Evolutionary conservation across 2,797 vertebrate species (phyloP).

Genomic region (Iguana delicatissima): DNA sequence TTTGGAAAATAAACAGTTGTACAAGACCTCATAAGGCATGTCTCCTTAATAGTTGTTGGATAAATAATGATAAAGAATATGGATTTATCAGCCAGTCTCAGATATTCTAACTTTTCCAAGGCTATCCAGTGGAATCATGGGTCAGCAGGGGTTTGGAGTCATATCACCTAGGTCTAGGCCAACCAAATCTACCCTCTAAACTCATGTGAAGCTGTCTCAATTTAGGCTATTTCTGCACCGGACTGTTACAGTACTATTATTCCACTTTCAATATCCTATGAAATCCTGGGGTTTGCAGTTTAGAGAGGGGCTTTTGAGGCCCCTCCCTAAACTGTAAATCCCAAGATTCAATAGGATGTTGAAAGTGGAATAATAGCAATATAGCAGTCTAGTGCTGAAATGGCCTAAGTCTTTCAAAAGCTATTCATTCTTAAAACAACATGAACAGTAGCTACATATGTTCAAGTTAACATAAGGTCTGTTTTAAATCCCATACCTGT

Average conservation of each 20-base stretch:
- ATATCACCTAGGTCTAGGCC: neutral
- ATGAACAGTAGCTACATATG: neutral
- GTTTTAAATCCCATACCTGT: slow-evolving; percentile 81
- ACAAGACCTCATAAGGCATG: neutral
- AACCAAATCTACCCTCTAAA: neutral
- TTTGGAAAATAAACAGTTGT: neutral
- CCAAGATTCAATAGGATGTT: too few species aligned
- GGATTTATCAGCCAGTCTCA: neutral
- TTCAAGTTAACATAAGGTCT: too few species aligned
- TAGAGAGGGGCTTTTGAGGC: too few species aligned
- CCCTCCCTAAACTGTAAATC: too few species aligned
- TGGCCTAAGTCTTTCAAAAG: neutral
- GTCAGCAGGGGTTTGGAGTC: neutral
- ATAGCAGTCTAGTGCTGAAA: too few species aligned
- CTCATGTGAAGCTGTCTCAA: neutral
- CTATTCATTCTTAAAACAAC: neutral
- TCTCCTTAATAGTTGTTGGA: neutral
- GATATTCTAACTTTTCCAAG: neutral
- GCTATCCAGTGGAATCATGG: neutral
- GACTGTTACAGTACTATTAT: too few species aligned
- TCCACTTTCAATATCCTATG: too few species aligned
- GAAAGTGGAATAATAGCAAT: too few species aligned
- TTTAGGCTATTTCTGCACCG: neutral
- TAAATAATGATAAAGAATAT: neutral
- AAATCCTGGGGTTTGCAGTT: too few species aligned